These are phyloP conservation scores for Psilopsiagon aurifrons DNA, from an alignment of 2,113 vertebrate species.

Conservation along the genomic window DNA sequence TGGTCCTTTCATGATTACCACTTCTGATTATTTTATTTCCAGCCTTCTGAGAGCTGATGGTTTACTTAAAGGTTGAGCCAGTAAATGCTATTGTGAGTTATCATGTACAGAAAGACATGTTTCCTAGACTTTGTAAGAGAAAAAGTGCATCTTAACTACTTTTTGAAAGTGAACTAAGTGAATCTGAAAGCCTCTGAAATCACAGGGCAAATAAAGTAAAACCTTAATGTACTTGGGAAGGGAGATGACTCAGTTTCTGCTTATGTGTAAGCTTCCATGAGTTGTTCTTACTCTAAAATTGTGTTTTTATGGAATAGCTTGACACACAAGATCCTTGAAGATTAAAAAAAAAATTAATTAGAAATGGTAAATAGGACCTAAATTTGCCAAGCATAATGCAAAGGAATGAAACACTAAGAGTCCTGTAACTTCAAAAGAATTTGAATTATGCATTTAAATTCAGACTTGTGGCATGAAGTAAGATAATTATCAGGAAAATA, in stretches of 20 bases:
- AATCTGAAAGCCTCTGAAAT: neutral
- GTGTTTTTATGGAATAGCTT: conserved; percentile 17
- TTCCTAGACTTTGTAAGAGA: neutral
- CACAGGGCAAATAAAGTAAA: neutral
- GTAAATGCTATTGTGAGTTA: neutral
- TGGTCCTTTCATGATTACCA: neutral
- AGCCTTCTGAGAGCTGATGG: neutral
- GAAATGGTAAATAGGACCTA: conserved; percentile 43
- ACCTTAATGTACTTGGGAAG: neutral
- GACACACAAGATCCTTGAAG: conserved; percentile 22
- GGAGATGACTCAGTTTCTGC: neutral
- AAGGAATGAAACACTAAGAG: conserved; percentile 22
- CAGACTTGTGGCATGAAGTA: conserved; percentile 41
- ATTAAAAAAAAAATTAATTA: neutral
- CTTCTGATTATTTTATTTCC: neutral
- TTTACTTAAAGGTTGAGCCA: neutral
- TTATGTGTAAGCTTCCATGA: neutral
- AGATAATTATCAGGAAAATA: conserved; percentile 62
- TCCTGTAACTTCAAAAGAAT: conserved; percentile 50
- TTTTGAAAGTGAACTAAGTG: neutral
- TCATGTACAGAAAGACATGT: neutral
- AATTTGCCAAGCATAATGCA: conserved; percentile 21
- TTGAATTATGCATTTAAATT: conserved; percentile 62
- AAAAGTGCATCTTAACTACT: neutral
- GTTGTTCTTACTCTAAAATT: conserved; percentile 8